A percentile compares a stretch with the other conserved stretches of the same genome.
These are phyloP conservation scores for Julus scanicus DNA, from an alignment of 2,888 invertebrate species.

Conservation along the genomic window DNA sequence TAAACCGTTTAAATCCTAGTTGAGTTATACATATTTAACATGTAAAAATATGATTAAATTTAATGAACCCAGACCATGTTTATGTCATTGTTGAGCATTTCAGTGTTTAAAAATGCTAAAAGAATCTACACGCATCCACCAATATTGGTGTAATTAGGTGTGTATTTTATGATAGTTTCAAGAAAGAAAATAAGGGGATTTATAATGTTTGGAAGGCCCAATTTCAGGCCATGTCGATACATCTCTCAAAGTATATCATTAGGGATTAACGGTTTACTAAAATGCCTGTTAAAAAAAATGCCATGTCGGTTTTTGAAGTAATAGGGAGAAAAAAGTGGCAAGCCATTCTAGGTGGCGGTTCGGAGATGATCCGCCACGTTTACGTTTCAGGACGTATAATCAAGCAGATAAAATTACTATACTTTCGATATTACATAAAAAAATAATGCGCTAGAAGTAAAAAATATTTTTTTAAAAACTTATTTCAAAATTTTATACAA, in stretches of 20 bases:
- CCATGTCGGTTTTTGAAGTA: conserved; percentile 22
- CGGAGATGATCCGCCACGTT: not conserved
- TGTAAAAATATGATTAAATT: too few species aligned
- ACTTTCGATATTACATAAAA: conserved; percentile 14
- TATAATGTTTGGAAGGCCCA: not conserved
- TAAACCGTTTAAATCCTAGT: too few species aligned
- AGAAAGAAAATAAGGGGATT: not conserved
- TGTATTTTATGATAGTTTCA: not conserved
- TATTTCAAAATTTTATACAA: not conserved
- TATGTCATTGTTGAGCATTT: too few species aligned
- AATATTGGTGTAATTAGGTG: not conserved
- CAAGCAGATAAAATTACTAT: conserved; percentile 9
- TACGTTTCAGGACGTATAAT: conserved; percentile 15
- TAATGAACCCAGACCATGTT: too few species aligned
- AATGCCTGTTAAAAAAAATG: not conserved
- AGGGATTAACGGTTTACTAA: not conserved
- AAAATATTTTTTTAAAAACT: not conserved
- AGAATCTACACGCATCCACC: too few species aligned
- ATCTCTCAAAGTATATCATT: not conserved
- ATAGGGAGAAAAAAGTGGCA: conserved; percentile 23
- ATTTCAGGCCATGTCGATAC: not conserved
- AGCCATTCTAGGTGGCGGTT: conserved; percentile 14
- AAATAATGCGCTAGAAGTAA: not conserved
- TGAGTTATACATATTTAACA: too few species aligned
- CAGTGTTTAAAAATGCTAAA: too few species aligned